Evolutionary conservation across 2,113 vertebrate species (phyloP).

Genomic region (Sceloporus tristichus): DNA sequence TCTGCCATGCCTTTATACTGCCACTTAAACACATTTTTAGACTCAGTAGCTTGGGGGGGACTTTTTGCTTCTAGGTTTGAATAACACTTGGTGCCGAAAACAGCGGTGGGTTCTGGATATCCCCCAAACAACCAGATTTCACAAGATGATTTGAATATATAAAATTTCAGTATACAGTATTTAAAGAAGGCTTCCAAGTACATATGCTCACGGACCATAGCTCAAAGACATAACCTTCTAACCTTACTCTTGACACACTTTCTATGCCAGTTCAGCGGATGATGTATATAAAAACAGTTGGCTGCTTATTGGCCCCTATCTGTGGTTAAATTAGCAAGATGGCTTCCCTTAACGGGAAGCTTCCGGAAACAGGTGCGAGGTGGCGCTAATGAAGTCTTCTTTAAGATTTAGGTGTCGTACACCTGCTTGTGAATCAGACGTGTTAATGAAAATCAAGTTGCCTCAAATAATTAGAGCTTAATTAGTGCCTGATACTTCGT

Average conservation of each 20-base stretch:
- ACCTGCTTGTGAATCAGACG: conserved; percentile 45
- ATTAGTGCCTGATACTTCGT: conserved; percentile 43
- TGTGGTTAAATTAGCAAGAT: conserved; percentile 21
- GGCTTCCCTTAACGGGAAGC: conserved; percentile 11
- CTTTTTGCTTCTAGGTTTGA: not conserved
- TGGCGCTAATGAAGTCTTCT: conserved; percentile 41
- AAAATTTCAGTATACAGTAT: not conserved
- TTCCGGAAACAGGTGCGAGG: conserved; percentile 24
- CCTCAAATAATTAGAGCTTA: conserved; percentile 42
- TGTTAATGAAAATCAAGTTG: conserved; percentile 48
- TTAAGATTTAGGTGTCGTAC: conserved; percentile 16
- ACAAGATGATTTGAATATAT: not conserved
- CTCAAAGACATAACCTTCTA: not conserved
- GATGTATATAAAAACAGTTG: not conserved
- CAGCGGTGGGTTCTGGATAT: not conserved
- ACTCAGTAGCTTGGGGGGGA: not conserved
- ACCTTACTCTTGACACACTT: not conserved
- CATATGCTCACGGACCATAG: not conserved
- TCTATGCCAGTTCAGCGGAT: not conserved
- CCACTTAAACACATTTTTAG: not conserved
- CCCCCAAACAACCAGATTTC: not conserved
- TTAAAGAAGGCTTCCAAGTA: not conserved
- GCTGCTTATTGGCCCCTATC: not conserved
- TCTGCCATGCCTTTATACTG: not conserved
- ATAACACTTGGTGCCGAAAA: not conserved